These are phyloP conservation scores for Pipa parva DNA, from an alignment of 2,113 vertebrate genomes.

Conservation along the genomic window DNA sequence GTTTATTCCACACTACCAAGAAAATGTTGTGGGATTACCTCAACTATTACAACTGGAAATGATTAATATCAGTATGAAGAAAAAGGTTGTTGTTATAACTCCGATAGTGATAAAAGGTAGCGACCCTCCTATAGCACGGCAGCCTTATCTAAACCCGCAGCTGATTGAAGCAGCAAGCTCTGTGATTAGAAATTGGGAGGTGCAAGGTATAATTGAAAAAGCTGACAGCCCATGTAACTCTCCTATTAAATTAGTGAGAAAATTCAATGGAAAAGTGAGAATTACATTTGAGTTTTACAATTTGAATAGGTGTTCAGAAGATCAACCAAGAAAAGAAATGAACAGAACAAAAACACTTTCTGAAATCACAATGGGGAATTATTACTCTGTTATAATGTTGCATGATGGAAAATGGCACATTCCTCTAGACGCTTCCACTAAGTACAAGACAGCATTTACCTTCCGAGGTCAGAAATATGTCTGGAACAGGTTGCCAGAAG, in stretches of 20 bases:
- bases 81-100: not conserved
- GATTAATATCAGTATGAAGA: not conserved
- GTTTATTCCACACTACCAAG: not conserved
- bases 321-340: too few relatives aligned
- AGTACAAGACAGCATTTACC: conserved; percentile 27
- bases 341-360: not conserved
- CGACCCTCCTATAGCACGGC: not conserved
- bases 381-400: conserved; percentile 20
- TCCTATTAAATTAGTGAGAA: not conserved
- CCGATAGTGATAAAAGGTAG: not conserved
- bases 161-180: not conserved
- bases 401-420: conserved; percentile 21
- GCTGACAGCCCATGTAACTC: not conserved
- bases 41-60: not conserved
- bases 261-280: not conserved
- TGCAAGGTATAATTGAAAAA: not conserved
- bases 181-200: conserved; percentile 9
- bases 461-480: conserved; percentile 7
- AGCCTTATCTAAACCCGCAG: not conserved
- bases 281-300: not conserved
- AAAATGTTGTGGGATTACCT: conserved; percentile 3
- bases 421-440: conserved; percentile 12
- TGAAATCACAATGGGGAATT: conserved; percentile 2
- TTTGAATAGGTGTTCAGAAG: not conserved
- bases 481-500: conserved; percentile 15